Conservation (phyloP, 2,888 invertebrate species). For the Macroteleia sp. region DNA sequence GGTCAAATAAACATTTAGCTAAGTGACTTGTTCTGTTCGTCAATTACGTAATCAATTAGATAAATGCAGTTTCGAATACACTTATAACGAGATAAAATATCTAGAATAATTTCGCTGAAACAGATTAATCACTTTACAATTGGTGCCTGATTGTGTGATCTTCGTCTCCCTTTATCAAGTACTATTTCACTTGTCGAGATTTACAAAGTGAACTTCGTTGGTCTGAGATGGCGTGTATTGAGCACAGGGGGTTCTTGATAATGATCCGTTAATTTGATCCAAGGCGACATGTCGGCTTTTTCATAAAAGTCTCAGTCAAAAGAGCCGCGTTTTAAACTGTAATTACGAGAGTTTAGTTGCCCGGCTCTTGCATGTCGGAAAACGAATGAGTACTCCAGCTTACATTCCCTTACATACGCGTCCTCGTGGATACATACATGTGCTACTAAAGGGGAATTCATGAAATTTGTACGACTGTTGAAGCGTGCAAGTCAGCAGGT, state of each 20-base stretch:
- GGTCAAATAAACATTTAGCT: conserved; percentile 42
- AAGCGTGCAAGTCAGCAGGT: conserved; percentile 55
- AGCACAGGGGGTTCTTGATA: conserved; percentile 17
- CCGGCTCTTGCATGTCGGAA: conserved; percentile 43
- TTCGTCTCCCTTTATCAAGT: conserved; percentile 14
- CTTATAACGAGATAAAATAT: conserved; percentile 21
- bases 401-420: conserved; percentile 29
- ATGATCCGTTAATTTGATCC: conserved; percentile 38
- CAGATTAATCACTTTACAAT: conserved; percentile 31
- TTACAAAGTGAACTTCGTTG: conserved; percentile 23
- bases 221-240: conserved; percentile 17
- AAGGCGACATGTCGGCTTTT: conserved; percentile 15
- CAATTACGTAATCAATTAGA: conserved; percentile 32
- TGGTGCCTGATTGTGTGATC: background rate
- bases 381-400: conserved; percentile 43
- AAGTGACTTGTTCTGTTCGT: conserved; percentile 32
- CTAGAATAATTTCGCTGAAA: conserved; percentile 14
- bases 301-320: conserved; percentile 23
- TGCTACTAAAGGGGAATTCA: conserved; percentile 56
- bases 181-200: background rate
- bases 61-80: conserved; percentile 24
- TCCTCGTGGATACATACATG: conserved; percentile 34
- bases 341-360: conserved; percentile 54
- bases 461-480: conserved; percentile 55
- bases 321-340: conserved; percentile 55